Base-by-base conservation (phyloP, 2,888 invertebrate genomes). In the Athetis lepigone region DNA sequence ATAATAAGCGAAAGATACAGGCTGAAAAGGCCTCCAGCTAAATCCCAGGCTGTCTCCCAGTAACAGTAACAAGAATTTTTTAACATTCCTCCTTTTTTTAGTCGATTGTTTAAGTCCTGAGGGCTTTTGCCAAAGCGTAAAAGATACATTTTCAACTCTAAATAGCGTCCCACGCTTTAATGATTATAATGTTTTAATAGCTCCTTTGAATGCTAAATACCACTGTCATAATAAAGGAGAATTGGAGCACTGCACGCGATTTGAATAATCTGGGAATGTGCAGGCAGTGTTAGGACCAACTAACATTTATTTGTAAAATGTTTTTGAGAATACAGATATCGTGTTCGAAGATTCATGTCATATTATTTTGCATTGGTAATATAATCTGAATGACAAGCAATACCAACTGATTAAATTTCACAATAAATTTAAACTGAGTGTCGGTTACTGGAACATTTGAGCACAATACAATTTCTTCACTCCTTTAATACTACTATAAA, bases 21-120 rank as follows among this genome's bases (percentile, higher is more conserved):
- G 61, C 84, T 82, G 84, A 85, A 88, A 83, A 49, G 13, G 88
- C 91, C 89, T 59, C 76, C 57, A 85, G 91, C 89, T 40, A 78
- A 83, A 85, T 91, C 91, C 86, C 91, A 91, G 89, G 89, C 88
- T 81, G 83, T 87, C 81, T 83, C 79, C 66, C 62, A 33, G 42
- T 16, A 52, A 36, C 64, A 73, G 47, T 42, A 46, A 69, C 57
- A 65, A 46, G 50, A n/a, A n/a, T n/a, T n/a, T 54, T 76, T 69
- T 70, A 37, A 60, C 56, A 73, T 71, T 65, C 16, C 29, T 55
- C 45, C 39, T 46, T 50, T 46, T 50, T 51, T 60, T 75, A 50
- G 57, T 57, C 50, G 65, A 70, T 59, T 43, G 43, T 43, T 40
- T 25, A n/a, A 9, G 42, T 52, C 73, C 61, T 4, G n/a, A 13